Evolutionary conservation across 2,888 invertebrate genomes (phyloP).

Genomic region (Caenorhabditis zanzibari): DNA sequence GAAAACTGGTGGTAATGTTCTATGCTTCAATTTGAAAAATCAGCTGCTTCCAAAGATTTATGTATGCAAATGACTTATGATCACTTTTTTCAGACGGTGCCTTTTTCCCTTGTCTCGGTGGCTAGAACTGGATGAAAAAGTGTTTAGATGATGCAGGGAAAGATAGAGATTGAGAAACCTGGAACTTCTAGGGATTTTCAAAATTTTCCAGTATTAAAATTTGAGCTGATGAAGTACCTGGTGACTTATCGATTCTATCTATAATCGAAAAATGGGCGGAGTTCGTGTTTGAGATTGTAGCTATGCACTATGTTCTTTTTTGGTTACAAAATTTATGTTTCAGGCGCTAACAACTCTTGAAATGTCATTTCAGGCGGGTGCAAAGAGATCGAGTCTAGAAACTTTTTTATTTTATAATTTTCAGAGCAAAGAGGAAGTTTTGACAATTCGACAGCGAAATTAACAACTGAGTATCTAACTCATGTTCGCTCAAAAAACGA

Average conservation of each 20-base stretch:
- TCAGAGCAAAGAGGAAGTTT: background rate
- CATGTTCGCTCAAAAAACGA: background rate
- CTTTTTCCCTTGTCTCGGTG: background rate
- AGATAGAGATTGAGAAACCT: background rate
- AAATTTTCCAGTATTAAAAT: too few relatives aligned
- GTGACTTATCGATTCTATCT: too few relatives aligned
- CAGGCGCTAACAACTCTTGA: background rate
- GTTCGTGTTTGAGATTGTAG: background rate
- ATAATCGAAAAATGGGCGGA: background rate
- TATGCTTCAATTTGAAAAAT: background rate
- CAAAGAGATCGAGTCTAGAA: background rate
- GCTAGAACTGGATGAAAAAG: background rate
- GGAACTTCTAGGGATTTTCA: too few relatives aligned
- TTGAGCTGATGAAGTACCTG: too few relatives aligned
- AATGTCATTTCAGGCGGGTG: background rate
- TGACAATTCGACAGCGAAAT: background rate
- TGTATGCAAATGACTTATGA: constrained; percentile 11
- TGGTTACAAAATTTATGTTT: background rate
- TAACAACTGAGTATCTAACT: background rate
- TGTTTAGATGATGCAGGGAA: background rate
- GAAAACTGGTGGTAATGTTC: background rate
- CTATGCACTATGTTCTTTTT: background rate
- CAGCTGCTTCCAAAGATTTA: background rate
- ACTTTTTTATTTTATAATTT: background rate
- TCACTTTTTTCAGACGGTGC: constrained; percentile 4